phyloP scores from a whole-genome alignment of 2,113 vertebrate species.

The Onychostoma macrolepis region DNA sequence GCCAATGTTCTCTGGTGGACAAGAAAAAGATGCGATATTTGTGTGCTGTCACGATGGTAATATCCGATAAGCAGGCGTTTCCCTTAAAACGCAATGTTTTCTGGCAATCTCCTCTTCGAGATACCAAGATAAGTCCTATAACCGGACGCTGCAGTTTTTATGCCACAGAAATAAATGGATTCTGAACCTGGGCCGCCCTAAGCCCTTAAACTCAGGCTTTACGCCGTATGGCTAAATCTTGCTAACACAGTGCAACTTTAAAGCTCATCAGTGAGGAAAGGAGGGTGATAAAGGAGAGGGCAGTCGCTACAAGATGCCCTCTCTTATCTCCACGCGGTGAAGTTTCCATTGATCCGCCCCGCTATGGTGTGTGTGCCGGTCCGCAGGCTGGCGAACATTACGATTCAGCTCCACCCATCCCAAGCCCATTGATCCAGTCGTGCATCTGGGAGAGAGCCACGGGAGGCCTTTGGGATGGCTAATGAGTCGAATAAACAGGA shows the following conservation, averaged over 20 bases:
- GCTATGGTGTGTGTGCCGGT: slow-evolving; percentile 36
- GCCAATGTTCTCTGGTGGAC: slow-evolving; percentile 5
- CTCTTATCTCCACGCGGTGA: slow-evolving; percentile 50
- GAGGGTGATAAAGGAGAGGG: slow-evolving; percentile 42
- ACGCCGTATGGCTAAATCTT: neutral
- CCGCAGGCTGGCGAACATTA: slow-evolving; percentile 53
- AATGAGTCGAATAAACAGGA: slow-evolving; percentile 57
- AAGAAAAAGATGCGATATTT: neutral
- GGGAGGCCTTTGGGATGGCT: slow-evolving; percentile 45
- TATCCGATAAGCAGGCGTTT: slow-evolving; percentile 28
- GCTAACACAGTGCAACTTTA: slow-evolving; percentile 38
- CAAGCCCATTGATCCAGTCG: slow-evolving; percentile 49
- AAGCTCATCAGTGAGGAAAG: slow-evolving; percentile 48
- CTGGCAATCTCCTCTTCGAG: slow-evolving; percentile 11
- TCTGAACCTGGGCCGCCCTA: slow-evolving; percentile 30
- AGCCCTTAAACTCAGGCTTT: slow-evolving; percentile 40
- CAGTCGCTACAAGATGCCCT: slow-evolving; percentile 52
- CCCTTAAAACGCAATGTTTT: slow-evolving; percentile 12
- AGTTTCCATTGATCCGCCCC: slow-evolving; percentile 51
- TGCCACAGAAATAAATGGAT: slow-evolving; percentile 1
- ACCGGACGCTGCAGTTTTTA: neutral
- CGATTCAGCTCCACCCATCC: slow-evolving; percentile 50
- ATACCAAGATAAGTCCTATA: slow-evolving; percentile 4
- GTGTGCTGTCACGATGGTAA: slow-evolving; percentile 34
- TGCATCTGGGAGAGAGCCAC: slow-evolving; percentile 40